Conservation (phyloP, 2,888 invertebrate genomes). For the Hypomecis atomaria region DNA sequence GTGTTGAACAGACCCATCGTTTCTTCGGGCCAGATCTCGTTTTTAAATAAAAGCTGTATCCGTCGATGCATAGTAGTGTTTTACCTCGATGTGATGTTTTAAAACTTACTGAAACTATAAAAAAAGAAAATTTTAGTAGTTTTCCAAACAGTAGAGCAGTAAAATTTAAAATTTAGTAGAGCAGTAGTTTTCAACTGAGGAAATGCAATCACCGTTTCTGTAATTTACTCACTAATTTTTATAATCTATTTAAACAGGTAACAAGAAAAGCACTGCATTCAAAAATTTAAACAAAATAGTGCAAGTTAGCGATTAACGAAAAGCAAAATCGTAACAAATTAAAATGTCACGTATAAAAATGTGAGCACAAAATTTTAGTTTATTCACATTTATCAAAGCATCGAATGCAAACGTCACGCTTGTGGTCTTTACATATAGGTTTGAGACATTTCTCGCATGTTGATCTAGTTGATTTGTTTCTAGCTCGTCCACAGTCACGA, state of each 20-base stretch:
- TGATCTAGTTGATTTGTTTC: slow-evolving; percentile 1
- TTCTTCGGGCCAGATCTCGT: not conserved
- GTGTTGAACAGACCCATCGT: slow-evolving; percentile 29
- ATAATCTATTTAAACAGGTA: too few species aligned
- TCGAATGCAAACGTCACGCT: not conserved
- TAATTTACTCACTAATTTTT: too few species aligned
- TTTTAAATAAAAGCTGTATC: not conserved
- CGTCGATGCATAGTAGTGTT: not conserved
- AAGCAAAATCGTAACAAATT: too few species aligned
- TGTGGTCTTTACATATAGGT: not conserved
- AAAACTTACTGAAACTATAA: not conserved
- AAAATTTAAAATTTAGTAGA: too few species aligned
- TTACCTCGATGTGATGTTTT: not conserved
- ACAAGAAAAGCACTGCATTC: too few species aligned
- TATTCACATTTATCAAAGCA: not conserved
- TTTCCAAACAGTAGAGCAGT: not conserved
- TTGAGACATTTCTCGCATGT: not conserved
- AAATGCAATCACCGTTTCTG: too few species aligned
- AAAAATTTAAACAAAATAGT: too few species aligned
- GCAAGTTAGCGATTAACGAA: too few species aligned
- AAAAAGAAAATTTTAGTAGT: not conserved
- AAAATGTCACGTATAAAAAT: too few species aligned
- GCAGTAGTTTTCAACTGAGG: not conserved
- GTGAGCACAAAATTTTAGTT: too few species aligned
- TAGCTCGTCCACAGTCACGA: not conserved